Base-by-base conservation (phyloP, 2,888 invertebrate species). In the Leptinotarsa juncta region DNA sequence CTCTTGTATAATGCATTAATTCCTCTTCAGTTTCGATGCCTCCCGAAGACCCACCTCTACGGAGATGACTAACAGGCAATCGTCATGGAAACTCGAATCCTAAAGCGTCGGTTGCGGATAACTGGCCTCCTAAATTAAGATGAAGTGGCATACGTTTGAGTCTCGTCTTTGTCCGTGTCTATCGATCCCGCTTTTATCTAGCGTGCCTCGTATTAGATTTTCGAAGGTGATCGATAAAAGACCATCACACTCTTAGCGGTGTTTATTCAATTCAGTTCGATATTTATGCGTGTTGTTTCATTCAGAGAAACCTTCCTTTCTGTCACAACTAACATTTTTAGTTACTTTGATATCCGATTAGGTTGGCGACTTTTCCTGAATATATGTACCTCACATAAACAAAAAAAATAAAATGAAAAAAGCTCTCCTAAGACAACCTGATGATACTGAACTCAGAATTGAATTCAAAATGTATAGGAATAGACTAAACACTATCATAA, bases 131-230 rank as follows among this genome's bases (percentile, higher is more conserved):
- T n/a, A 26, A 62, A 62, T 62, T 62, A 62, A 74, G 76, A 77
- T 74, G 70, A 74, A 77, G 68, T 71, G 76, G 71, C 73, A 71
- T 69, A 66, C 69, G 71, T 71, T 68, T 15, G 68, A 62, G 71
- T 57, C 69, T 60, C 70, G 78, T 74, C 77, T 79, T 75, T 74
- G 76, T 76, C 65, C 79, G 71, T 65, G 76, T 72, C 60, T 77
- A 79, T 79, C 77, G 79, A 79, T 79, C 72, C 73, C 70, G 55
- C 42, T 57, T 73, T 74, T 73, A 77, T 79, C 77, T 79, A 75
- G 79, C 79, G 73, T 77, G 77, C 72, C 75, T 70, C 62, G 73
- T 70, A 67, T 79, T 79, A 79, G 77, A 74, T 67, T 66, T 66
- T 75, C 71, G 70, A 16, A 65, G 67, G 53, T 67, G 77, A 79